Evolutionary conservation across 2,888 invertebrate species (phyloP), one percentile per base, ranked within the genome.

Genomic region (Brachyptera putata): DNA sequence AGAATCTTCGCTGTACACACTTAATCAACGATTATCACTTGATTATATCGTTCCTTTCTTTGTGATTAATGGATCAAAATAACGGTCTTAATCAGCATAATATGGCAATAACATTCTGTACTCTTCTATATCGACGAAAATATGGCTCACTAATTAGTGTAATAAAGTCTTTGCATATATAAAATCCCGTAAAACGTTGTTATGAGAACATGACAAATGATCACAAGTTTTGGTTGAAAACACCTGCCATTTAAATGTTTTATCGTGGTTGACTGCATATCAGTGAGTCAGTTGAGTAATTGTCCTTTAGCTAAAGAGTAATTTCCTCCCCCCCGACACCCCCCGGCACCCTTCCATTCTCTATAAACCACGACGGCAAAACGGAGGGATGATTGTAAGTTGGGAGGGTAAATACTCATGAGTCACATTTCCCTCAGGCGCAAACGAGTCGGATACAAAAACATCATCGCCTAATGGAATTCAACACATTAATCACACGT

Each of bases 391-490:
- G 48, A 25, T 2, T 9, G 46, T 43, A 43, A 56, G 37, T 39
- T 26, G n/a, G 5, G 22, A 34, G 37, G 58, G 49, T 50, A 57
- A 57, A 48, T 46, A 46, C 24, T 3, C 53, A 37, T 62, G 61
- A 62, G 49, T 62, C 61, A 62, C 58, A 18, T 14, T 11, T 41
- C 53, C 56, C 53, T 39, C 21, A 46, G 46, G 46, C 46, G 57
- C 41, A 21, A 39, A 34, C 56, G n/a, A 48, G 26, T 37, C 56
- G 50, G 63, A 72, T 71, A 72, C 71, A 71, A 73, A 72, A 72
- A 72, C 71, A 72, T 70, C 71, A 72, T 70, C 70, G 70, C 71
- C 72, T 74, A 74, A 74, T 74, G 73, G 73, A 74, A 73, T 74
- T 71, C 70, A 69, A 69, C 68, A 70, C 73, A 74, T 74, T 74